These are phyloP conservation scores for Caloenas nicobarica DNA, from an alignment of 2,113 vertebrate genomes.

Conservation along the genomic window DNA sequence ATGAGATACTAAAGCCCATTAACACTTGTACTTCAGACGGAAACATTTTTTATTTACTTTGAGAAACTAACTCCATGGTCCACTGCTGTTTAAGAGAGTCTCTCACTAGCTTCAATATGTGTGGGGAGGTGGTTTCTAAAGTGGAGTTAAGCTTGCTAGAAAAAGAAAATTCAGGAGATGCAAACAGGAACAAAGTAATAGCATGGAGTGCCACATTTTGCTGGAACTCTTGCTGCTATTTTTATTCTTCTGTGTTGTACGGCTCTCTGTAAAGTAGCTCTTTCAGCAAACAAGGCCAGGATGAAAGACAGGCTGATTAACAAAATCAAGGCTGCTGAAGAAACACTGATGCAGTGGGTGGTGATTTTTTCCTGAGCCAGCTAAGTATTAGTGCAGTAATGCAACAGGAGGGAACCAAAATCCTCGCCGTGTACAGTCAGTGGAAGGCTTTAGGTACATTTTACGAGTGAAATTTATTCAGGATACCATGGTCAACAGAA, in stretches of 20 bases:
- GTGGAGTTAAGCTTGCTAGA: not conserved
- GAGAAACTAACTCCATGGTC: not conserved
- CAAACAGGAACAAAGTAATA: not conserved
- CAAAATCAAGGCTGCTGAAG: conserved; percentile 42
- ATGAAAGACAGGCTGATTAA: conserved; percentile 59
- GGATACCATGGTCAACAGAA: not conserved
- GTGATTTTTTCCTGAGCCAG: not conserved
- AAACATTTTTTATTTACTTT: not conserved
- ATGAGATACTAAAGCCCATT: not conserved
- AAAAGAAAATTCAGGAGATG: conserved; percentile 18
- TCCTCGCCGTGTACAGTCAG: not conserved
- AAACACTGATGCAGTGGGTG: conserved; percentile 12
- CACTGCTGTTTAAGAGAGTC: not conserved
- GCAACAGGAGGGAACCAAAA: not conserved
- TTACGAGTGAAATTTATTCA: not conserved
- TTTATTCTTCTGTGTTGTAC: conserved; percentile 35
- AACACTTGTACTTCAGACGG: not conserved
- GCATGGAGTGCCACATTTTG: not conserved
- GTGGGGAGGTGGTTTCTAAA: not conserved
- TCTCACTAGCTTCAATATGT: not conserved
- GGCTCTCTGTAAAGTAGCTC: conserved; percentile 33
- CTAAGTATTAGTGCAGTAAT: not conserved
- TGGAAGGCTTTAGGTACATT: not conserved
- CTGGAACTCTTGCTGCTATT: conserved; percentile 47
- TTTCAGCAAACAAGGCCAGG: conserved; percentile 49